Evolutionary conservation across 1,140 invertebrate genomes (phyloP).

Genomic region (Hylaeus anthracinus): DNA sequence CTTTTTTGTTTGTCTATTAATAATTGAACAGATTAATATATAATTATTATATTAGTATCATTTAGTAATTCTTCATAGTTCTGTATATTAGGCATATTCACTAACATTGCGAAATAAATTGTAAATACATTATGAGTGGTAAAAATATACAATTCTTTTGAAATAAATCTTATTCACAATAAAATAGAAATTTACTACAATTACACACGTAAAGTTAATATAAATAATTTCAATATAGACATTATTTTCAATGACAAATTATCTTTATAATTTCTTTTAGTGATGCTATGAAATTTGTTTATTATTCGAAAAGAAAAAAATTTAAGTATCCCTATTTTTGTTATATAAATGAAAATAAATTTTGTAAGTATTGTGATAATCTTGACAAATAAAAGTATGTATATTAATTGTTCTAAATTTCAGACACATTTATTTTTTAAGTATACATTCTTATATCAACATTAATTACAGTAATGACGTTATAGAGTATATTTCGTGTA

Average conservation of each 20-base stretch:
- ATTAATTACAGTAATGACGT: constrained; percentile 15
- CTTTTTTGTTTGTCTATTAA: background rate
- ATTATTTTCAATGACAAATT: constrained; percentile 4
- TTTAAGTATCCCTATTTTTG: no score
- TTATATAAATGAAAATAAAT: no score
- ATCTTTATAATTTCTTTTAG: background rate
- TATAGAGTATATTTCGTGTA: background rate
- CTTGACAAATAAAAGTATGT: background rate
- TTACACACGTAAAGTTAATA: background rate
- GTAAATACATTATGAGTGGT: constrained; percentile 60
- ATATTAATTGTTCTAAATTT: constrained; percentile 20
- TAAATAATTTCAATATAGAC: constrained; percentile 27
- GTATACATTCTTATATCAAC: constrained; percentile 17
- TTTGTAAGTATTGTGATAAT: background rate
- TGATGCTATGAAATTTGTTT: background rate
- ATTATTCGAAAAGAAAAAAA: background rate
- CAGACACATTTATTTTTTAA: constrained; percentile 20
- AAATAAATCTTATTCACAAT: constrained; percentile 22
- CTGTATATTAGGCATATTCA: constrained; percentile 34
- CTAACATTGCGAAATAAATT: constrained; percentile 38
- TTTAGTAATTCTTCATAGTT: constrained; percentile 7
- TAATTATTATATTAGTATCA: constrained; percentile 16
- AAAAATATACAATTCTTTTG: constrained; percentile 31
- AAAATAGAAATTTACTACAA: background rate
- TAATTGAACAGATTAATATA: constrained; percentile 36